Percentiles rank a stretch among this genome's conserved stretches.
Evolutionary conservation across 2,888 invertebrate species (phyloP).

Genomic region (Ectropis crepuscularia): DNA sequence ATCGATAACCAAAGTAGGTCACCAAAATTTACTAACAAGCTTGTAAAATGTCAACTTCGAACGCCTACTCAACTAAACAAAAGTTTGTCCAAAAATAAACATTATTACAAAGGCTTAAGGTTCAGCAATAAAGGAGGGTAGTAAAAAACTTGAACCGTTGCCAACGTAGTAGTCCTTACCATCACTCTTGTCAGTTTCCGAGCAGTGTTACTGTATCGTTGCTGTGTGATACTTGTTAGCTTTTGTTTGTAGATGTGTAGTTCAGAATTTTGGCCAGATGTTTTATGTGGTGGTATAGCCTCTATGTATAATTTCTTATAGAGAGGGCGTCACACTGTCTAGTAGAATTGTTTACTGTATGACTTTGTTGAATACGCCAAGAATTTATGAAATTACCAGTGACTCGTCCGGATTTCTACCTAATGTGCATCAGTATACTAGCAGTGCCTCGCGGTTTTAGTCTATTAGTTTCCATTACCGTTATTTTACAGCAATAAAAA

Average conservation of each 20-base stretch:
- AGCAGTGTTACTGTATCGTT: too few relatives aligned
- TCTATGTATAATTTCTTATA: conserved; percentile 11
- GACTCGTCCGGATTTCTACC: too few relatives aligned
- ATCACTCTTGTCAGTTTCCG: too few relatives aligned
- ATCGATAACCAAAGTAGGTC: conserved; percentile 30
- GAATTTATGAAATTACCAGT: too few relatives aligned
- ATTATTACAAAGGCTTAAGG: not conserved
- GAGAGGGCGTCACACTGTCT: conserved; percentile 30
- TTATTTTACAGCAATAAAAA: too few relatives aligned
- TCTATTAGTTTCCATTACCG: too few relatives aligned
- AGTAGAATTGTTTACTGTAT: conserved; percentile 6
- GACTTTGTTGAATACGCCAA: conserved; percentile 1
- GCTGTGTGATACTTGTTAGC: too few relatives aligned
- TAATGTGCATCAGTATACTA: too few relatives aligned
- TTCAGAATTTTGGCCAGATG: not conserved
- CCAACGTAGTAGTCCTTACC: conserved; percentile 27
- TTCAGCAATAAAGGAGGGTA: not conserved
- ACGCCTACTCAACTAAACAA: not conserved
- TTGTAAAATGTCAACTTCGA: conserved; percentile 16
- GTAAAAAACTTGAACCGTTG: conserved; percentile 41
- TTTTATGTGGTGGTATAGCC: not conserved
- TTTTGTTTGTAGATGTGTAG: too few relatives aligned
- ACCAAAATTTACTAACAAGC: conserved; percentile 21
- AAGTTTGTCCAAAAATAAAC: not conserved
- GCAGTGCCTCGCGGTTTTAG: too few relatives aligned